These are phyloP conservation scores for Lucilia cuprina DNA, from an alignment of 1,140 invertebrate species.

Conservation along the genomic window DNA sequence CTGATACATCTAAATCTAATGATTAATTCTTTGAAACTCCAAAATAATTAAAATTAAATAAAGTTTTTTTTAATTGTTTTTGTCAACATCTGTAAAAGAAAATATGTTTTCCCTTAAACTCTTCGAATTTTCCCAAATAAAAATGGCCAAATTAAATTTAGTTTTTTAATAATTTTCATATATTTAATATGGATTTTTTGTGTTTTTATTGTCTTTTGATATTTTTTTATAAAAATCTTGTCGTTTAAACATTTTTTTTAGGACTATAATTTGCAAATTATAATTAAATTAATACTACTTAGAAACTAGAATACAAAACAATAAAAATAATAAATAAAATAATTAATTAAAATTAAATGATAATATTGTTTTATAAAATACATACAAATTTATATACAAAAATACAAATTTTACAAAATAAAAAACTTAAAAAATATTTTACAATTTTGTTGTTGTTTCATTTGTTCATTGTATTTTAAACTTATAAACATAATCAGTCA, in stretches of 20 bases:
- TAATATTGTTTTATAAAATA: neutral
- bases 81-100: neutral
- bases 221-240: neutral
- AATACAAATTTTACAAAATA: slow-evolving; percentile 14
- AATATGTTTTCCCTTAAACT: no score
- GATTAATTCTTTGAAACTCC: no score
- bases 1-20: no score
- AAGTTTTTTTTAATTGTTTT: neutral
- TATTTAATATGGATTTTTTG: neutral
- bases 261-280: slow-evolving; percentile 13
- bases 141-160: neutral
- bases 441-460: neutral
- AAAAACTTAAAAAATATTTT: neutral
- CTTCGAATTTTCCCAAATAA: neutral
- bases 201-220: slow-evolving; percentile 16
- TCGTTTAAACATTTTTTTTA: neutral
- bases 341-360: neutral
- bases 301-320: slow-evolving; percentile 11
- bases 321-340: neutral
- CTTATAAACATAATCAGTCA: slow-evolving; percentile 31
- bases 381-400: neutral
- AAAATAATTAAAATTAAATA: no score
- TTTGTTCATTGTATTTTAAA: neutral
- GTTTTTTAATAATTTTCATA: neutral
- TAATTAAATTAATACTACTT: slow-evolving; percentile 8